Evolutionary conservation across 2,888 invertebrate species (phyloP), one percentile per base, ranked within the genome.

Genomic region (Epicampocera succincta): DNA sequence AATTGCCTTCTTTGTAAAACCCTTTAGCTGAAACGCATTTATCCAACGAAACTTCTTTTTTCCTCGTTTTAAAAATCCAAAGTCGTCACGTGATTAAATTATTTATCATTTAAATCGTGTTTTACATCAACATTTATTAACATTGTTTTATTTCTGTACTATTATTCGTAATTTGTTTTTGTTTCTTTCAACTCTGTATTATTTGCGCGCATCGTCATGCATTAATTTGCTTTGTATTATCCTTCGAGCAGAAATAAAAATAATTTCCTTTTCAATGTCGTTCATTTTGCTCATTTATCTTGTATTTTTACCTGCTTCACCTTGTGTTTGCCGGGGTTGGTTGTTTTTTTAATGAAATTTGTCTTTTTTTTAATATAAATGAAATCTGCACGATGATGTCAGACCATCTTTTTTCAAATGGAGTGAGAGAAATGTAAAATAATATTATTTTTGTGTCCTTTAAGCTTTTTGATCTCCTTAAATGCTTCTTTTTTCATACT

Each of bases 151-250:
- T 13, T 21, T 44, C 54, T 15, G 11, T 40, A 40, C 46, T 11
- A 44, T 69, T 80, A 42, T 65, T 61, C 21, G 25, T 42, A 29
- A n/a, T 54, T 52, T 56, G 29, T 19, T 44, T 79, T 63, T n/a
- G 4, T 60, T 52, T 1, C 19, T 71, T 21, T 63, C 15, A 65
- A 33, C 15, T 65, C 46, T 76, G 25, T 42, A 29, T 48, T 54
- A 29, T 74, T 58, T 71, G 65, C 58, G 66, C 61, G 46, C 78
- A 60, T 56, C 63, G 71, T 72, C 68, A 69, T 80, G 81, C 78
- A 81, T 81, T 83, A 81, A 78, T 82, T 77, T 71, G 71, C 81
- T 84, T 84, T 81, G 78, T 76, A 76, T 84, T 81, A 83, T 83
- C 78, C 80, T 79, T 83, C 46, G 33, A 78, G 83, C 79, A 75